Evolutionary conservation across 2,797 vertebrate genomes (phyloP).

Genomic region (Cacajao melanocephalus): DNA sequence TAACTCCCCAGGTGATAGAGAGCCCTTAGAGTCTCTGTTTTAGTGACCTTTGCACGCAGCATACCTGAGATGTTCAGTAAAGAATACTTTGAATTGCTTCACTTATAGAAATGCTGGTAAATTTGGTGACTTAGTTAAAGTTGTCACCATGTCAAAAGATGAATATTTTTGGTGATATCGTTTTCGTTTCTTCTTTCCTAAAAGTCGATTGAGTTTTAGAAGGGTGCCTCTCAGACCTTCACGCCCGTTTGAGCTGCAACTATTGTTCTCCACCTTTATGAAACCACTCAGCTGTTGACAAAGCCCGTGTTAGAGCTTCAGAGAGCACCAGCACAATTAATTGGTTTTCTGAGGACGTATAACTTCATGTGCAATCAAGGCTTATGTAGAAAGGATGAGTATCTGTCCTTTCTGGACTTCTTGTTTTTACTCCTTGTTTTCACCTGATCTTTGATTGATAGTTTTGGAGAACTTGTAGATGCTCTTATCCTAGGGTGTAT

Average conservation of each 20-base stretch:
- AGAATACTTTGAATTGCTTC: not conserved
- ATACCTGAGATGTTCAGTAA: not conserved
- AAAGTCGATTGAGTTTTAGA: not conserved
- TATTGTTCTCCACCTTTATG: not conserved
- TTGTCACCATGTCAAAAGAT: not conserved
- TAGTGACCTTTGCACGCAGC: not conserved
- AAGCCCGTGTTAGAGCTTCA: not conserved
- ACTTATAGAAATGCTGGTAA: slow-evolving; percentile 27
- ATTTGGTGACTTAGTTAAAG: not conserved
- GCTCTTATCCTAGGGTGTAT: not conserved
- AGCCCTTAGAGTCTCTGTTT: not conserved
- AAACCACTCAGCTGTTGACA: not conserved
- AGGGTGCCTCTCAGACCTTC: not conserved
- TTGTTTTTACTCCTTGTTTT: not conserved
- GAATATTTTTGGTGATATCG: not conserved
- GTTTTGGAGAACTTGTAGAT: slow-evolving; percentile 25
- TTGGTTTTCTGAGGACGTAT: not conserved
- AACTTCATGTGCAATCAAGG: not conserved
- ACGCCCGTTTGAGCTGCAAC: not conserved
- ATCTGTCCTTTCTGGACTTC: not conserved
- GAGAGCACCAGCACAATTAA: not conserved
- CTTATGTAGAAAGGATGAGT: not conserved
- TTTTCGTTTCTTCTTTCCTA: not conserved
- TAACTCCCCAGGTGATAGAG: not conserved
- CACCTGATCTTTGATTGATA: not conserved